Base-by-base conservation (phyloP, 2,113 vertebrate species). In the Syngnathus floridae region DNA sequence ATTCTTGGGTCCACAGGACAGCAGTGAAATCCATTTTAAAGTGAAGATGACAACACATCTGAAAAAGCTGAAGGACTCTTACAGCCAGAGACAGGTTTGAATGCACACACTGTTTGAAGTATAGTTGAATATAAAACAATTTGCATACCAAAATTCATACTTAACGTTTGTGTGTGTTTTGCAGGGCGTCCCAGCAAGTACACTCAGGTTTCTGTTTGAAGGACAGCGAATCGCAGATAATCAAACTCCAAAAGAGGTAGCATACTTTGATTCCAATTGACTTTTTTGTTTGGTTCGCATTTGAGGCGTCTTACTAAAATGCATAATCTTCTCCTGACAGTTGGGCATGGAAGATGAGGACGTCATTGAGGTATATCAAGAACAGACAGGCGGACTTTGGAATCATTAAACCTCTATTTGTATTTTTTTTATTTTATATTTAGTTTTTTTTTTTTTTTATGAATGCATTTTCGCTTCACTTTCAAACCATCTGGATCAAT, bases 31-130 rank as follows among this genome's bases (percentile, higher is more conserved):
- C 86, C 97, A 99, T 87, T 99, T 99, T 85, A 99, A 99, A 92
- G 97, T 99, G 93, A 99, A 99, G 92, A 99, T 99, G 97, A 99
- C 97, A 41, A 99, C 97, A 75, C 96, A 99, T 93, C 92, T 99
- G 93, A 99, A 98, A 91, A 99, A 99, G 84, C 93, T 99, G 82
- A 99, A 99, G 92, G 95, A 99, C 90, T 99, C 97, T 2, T 99
- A 99, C 91, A 98, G 97, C 90, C 95, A 98, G 90, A 94, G 97
- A 95, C 97, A 98, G 97, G 97, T 97, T 72, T 41, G 26, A 57
- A 7, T 31, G 67, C 2, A 4, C 41, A 22, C n/a, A 41, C 1
- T 13, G 57, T 46, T n/a, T n/a, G n/a, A 49, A 9, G 26, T 26
- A 31, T 31, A 51, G 7, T 21, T 2, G 21, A 48, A n/a, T 7